Evolutionary conservation across 2,797 vertebrate species (phyloP), one percentile per base, ranked within the genome.

Genomic region (Acanthurus tractus): DNA sequence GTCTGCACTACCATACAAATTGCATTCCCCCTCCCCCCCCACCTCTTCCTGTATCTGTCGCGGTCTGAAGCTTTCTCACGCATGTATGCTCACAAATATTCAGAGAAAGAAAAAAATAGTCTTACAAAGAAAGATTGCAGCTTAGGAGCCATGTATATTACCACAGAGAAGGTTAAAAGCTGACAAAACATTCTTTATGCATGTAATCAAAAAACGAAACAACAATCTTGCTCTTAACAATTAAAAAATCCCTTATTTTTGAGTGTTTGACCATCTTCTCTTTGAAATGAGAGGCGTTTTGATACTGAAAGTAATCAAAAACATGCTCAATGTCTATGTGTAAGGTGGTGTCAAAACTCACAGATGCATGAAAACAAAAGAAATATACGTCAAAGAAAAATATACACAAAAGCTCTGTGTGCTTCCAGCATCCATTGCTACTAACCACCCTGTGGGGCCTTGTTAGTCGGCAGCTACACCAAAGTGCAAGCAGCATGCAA

Each of bases 1-100:
- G 82, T 89, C 82, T 70, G 74, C 68, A 42, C 73, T 15, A 66
- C 66, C 84, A 84, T 86, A 85, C 74, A 86, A 89, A 89, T 86
- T 78, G 55, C 48, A 63, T 71, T 63, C 54, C 29, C 45, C 45
- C 55, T 75, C 52, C 25, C 25, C 25, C 25, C 69, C 63, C 63
- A 36, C 46, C 56, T 59, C 55, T 72, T 70, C 42, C 49, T 62
- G 20, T 54, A 44, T 65, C 52, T 49, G 8, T 34, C 36, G 18
- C 17, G 59, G 25, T 34, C 20, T 13, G 10, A 46, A 20, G 34
- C 34, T 52, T 29, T 46, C 29, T 75, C 55, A 68, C 79, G 63
- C 62, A 77, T 55, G 69, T n/a, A 63, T 59, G 42, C 46, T 63
- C 52, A 71, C 34, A 74, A 52, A 72, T 49, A 46, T 36, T 74